Percentiles rank a stretch among this genome's conserved stretches.
Conservation (phyloP, 2,888 invertebrate genomes). For the Empis stercorea region DNA sequence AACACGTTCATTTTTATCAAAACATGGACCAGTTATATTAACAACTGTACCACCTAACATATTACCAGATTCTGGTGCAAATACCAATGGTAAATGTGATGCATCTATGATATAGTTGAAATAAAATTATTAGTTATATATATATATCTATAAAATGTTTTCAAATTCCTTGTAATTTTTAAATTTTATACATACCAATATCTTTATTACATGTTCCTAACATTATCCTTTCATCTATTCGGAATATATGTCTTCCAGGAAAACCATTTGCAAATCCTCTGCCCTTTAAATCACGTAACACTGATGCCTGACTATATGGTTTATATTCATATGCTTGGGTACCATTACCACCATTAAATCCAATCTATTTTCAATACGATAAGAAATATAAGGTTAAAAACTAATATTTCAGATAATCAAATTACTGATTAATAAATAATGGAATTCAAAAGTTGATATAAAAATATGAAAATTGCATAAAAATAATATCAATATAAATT, state of each 20-base stretch:
- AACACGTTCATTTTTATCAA: constrained; percentile 60
- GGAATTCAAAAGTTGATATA: no score
- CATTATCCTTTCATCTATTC: constrained; percentile 88
- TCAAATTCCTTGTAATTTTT: no score
- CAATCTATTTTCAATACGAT: constrained; percentile 46
- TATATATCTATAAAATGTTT: no score
- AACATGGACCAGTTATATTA: constrained; percentile 93
- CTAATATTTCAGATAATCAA: no score
- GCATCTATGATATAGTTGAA: constrained; percentile 53
- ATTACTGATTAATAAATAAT: no score
- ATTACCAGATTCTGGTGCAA: constrained; percentile 90
- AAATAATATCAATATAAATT: no score
- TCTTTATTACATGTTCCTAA: constrained; percentile 87
- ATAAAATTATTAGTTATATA: no score
- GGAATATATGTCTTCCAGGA: constrained; percentile 84
- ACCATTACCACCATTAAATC: constrained; percentile 94
- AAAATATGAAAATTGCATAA: no score
- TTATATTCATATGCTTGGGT: constrained; percentile 78
- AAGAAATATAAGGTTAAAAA: no score
- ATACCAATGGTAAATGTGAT: constrained; percentile 66
- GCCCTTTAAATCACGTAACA: constrained; percentile 67
- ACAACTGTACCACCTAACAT: constrained; percentile 96
- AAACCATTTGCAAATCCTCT: constrained; percentile 80
- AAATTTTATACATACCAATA: constrained; percentile 44
- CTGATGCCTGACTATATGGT: constrained; percentile 79